Evolutionary conservation across 2,113 vertebrate species (phyloP).

Genomic region (Sigmodon hispidus): DNA sequence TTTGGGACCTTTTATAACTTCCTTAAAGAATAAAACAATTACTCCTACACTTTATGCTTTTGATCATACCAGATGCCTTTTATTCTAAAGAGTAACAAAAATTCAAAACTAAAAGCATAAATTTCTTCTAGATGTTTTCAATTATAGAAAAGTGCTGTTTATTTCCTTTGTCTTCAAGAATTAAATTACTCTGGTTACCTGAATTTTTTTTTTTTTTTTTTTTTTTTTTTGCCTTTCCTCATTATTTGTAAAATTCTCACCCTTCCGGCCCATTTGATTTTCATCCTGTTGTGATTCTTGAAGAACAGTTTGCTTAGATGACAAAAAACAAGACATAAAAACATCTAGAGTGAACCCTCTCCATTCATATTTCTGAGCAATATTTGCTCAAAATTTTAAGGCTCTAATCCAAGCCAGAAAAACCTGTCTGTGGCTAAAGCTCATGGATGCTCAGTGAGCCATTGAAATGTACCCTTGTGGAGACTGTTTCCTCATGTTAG

Average conservation of each 20-base stretch:
- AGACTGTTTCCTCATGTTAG: neutral
- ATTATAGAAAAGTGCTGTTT: neutral
- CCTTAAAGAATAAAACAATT: neutral
- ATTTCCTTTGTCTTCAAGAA: neutral
- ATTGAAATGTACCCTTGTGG: neutral
- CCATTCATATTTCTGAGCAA: slow-evolving; percentile 36
- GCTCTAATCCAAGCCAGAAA: slow-evolving; percentile 38
- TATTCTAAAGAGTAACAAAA: neutral
- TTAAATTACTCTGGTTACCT: neutral
- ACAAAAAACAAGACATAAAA: slow-evolving; percentile 8
- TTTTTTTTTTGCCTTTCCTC: neutral
- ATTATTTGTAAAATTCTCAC: neutral
- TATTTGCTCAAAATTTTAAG: slow-evolving; percentile 48
- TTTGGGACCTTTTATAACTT: neutral
- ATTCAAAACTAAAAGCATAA: neutral
- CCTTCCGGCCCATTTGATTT: neutral
- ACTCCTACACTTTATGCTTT: neutral
- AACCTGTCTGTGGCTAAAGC: slow-evolving; percentile 5
- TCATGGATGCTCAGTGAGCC: neutral
- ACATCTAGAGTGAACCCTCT: slow-evolving; percentile 40
- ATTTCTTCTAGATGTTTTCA: neutral
- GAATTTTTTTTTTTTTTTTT: neutral
- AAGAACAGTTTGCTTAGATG: slow-evolving; percentile 30
- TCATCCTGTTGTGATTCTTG: neutral
- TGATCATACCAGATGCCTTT: neutral